phyloP scores from a whole-genome alignment of 92 coral and sea anemone species.

The Porites evermanni region DNA sequence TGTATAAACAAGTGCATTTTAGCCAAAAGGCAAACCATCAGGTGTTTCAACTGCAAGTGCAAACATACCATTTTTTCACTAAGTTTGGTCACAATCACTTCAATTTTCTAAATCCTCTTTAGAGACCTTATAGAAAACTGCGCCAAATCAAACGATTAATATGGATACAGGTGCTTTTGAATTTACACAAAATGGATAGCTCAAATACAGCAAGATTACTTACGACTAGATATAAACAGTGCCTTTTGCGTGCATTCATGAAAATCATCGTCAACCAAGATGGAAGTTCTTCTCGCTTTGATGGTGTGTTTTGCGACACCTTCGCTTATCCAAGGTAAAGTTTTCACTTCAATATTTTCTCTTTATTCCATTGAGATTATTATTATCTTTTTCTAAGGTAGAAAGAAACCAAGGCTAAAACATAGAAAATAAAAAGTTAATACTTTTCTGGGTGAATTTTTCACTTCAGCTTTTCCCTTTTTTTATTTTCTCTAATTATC shows the following conservation, averaged over 20 bases:
- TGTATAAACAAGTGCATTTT: neutral
- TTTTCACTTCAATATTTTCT: neutral
- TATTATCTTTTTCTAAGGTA: too few species aligned
- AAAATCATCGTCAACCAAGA: neutral
- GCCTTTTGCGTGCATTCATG: too few species aligned
- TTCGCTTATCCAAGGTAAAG: conserved; percentile 24
- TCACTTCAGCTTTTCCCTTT: too few species aligned
- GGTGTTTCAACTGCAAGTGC: neutral
- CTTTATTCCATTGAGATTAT: neutral
- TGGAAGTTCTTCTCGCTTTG: neutral
- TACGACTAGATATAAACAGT: too few species aligned
- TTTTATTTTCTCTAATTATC: too few species aligned
- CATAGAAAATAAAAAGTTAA: too few species aligned
- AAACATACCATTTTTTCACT: neutral
- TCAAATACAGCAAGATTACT: neutral
- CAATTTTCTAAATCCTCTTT: too few species aligned
- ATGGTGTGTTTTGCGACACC: conserved; percentile 2
- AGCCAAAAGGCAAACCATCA: neutral
- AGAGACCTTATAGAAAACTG: too few species aligned
- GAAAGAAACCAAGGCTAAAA: too few species aligned
- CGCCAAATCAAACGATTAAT: neutral
- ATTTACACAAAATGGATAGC: neutral
- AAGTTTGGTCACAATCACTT: too few species aligned
- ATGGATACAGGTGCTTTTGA: neutral
- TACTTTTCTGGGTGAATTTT: too few species aligned